Evolutionary conservation across 2,888 invertebrate species (phyloP).

Genomic region (Heliconius ethilla): DNA sequence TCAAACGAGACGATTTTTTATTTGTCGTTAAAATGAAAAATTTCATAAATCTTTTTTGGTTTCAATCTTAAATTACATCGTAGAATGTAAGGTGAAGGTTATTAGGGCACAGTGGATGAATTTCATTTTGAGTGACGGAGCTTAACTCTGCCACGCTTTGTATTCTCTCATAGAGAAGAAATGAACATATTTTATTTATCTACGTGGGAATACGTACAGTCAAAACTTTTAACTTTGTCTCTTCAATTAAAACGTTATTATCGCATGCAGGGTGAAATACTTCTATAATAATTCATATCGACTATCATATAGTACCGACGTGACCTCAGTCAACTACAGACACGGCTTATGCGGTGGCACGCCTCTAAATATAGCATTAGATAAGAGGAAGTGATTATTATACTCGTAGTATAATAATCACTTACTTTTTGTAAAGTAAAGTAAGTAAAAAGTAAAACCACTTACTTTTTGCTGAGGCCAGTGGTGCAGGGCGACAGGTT

Average conservation of each 20-base stretch:
- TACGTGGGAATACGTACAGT: too few species aligned
- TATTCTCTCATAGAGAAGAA: too few species aligned
- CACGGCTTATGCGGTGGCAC: slow-evolving; percentile 10
- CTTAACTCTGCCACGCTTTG: too few species aligned
- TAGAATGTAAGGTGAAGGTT: too few species aligned
- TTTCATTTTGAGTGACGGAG: too few species aligned
- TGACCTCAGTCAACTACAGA: slow-evolving; percentile 14
- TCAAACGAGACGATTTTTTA: not conserved
- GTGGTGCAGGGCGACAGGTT: too few species aligned
- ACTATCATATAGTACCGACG: slow-evolving; percentile 25
- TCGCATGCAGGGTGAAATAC: not conserved
- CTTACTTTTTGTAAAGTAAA: not conserved
- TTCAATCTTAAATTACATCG: too few species aligned
- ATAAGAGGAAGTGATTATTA: slow-evolving; percentile 6
- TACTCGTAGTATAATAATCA: not conserved
- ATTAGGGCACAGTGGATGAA: too few species aligned
- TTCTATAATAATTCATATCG: not conserved
- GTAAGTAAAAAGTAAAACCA: too few species aligned
- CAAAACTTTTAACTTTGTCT: not conserved
- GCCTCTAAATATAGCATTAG: not conserved
- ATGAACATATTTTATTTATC: too few species aligned
- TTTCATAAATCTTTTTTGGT: too few species aligned
- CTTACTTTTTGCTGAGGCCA: too few species aligned
- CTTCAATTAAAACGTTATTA: not conserved
- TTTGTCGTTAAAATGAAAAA: not conserved